Evolutionary conservation across 2,888 invertebrate species (phyloP).

Genomic region (Metallyticus violacea): DNA sequence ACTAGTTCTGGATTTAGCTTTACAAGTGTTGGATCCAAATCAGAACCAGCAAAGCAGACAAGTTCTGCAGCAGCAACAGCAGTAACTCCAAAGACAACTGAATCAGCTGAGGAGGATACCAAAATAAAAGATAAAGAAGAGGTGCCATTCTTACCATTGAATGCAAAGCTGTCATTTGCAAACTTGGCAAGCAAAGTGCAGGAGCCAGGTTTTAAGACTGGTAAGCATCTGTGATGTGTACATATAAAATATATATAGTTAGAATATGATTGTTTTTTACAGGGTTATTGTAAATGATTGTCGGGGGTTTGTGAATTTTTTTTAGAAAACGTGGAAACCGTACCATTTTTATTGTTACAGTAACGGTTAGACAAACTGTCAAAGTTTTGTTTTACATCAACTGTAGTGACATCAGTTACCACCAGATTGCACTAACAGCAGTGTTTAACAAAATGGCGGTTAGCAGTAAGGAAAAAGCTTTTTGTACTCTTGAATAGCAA

Average conservation of each 20-base stretch:
- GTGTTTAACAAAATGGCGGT: too few relatives aligned
- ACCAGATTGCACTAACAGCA: too few relatives aligned
- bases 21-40: not conserved
- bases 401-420: too few relatives aligned
- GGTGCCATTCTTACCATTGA: slow-evolving; percentile 38
- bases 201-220: slow-evolving; percentile 39
- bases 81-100: not conserved
- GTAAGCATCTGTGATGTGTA: slow-evolving; percentile 32
- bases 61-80: too few relatives aligned
- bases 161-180: slow-evolving; percentile 35
- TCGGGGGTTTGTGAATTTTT: too few relatives aligned
- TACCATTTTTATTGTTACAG: too few relatives aligned
- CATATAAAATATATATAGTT: slow-evolving; percentile 1
- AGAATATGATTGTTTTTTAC: slow-evolving; percentile 3
- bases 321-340: too few relatives aligned
- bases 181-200: slow-evolving; percentile 31
- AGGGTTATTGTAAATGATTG: too few relatives aligned
- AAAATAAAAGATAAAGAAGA: slow-evolving; percentile 25
- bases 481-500: too few relatives aligned
- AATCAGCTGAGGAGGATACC: not conserved
- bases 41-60: not conserved
- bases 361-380: too few relatives aligned
- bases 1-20: not conserved
- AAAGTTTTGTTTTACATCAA: too few relatives aligned
- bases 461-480: too few relatives aligned